Base-by-base conservation (phyloP, 2,888 invertebrate genomes). In the Drosophila paranaensis region DNA sequence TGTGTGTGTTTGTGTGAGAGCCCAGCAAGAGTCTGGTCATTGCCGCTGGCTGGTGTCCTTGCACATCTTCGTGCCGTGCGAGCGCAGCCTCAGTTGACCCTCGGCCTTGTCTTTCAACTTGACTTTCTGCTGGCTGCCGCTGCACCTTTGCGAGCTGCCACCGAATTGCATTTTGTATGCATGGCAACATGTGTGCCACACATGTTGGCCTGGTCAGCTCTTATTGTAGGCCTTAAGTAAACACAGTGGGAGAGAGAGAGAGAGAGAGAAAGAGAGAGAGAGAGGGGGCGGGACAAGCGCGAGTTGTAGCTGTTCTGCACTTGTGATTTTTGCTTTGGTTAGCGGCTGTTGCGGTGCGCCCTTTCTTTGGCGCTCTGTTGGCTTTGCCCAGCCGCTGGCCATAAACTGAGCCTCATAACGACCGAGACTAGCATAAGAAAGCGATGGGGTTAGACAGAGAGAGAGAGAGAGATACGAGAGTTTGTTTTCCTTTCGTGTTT, bases 41-140 rank as follows among this genome's bases (percentile, higher is more conserved):
- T 56, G 69, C 73, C 57, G 35, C 56, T 55, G 77, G 64, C 74
- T 61, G 50, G 27, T 56, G 61, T 60, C 78, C 74, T 76, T 76
- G 79, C 74, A 57, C 63, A 48, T 42, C 39, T 14, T 33, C 55
- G 16, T 33, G 6, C n/a, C 51, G 66, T 35, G 37, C 66, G 40
- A 35, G 53, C 37, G 56, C 40, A 64, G 60, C 62, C 66, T 54
- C 71, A 55, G 74, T 87, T 88, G 89, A 89, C 81, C 87, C 73
- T 25, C 72, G 63, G 68, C 71, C 82, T 79, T 76, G 87, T 81
- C 87, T 84, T 84, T 84, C 87, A 84, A 84, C 84, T 89, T 89
- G 84, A 88, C 87, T 88, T 86, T 88, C 84, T 61, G 75, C 25
- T 2, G 33, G 10, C 5, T 30, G 67, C 79, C 63, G 54, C 33